Evolutionary conservation across 2,888 invertebrate species (phyloP).

Genomic region (Carpatolechia fugitivella): DNA sequence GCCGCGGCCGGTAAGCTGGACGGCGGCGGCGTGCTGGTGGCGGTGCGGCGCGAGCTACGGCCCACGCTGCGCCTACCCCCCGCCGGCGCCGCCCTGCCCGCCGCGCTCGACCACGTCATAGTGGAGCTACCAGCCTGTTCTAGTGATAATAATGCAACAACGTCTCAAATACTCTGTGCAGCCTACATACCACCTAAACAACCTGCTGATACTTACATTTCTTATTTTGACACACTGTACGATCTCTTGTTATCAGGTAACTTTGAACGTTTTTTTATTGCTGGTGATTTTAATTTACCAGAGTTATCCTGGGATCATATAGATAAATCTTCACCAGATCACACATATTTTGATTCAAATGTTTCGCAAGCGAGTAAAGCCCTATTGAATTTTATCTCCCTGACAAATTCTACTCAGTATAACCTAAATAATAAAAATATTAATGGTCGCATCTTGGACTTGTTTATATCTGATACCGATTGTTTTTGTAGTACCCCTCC

Average conservation of each 20-base stretch:
- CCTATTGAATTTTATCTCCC: too few species aligned
- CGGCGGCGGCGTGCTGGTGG: constrained; percentile 6
- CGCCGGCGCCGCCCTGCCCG: not conserved
- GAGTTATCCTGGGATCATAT: not conserved
- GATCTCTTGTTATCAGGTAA: not conserved
- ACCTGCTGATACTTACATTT: not conserved
- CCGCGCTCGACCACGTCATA: not conserved
- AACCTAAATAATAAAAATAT: too few species aligned
- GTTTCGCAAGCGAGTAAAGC: too few species aligned
- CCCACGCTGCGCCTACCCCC: too few species aligned
- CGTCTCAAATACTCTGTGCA: not conserved
- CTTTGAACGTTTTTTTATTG: not conserved
- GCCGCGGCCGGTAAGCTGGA: not conserved
- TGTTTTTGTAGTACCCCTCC: too few species aligned
- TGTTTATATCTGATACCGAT: too few species aligned
- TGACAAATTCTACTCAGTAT: too few species aligned
- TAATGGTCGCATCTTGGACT: too few species aligned
- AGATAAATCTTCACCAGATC: too few species aligned
- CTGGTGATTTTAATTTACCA: not conserved
- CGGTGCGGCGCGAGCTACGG: too few species aligned
- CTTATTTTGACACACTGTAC: not conserved
- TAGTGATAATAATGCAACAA: too few species aligned
- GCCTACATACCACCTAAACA: not conserved
- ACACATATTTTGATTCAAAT: too few species aligned
- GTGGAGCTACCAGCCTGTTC: not conserved